Evolutionary conservation across 2,113 vertebrate genomes (phyloP), one percentile per base, ranked within the genome.

Genomic region (Diphyllodes magnificus): DNA sequence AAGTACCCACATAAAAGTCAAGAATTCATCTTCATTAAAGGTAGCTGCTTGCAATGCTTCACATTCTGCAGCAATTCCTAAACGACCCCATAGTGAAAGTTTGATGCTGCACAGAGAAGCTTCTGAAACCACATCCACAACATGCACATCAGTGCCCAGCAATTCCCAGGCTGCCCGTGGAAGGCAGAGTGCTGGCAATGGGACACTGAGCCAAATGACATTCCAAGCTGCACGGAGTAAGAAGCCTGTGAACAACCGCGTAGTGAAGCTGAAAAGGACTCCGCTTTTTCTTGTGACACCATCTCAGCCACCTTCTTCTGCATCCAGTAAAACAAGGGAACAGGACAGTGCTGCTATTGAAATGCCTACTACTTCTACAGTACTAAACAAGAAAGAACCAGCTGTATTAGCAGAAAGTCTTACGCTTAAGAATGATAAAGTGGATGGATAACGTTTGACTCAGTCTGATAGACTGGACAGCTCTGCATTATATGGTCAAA

Each of bases 1-100:
- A 60, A 98, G 96, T 73, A 98, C 98, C 12, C 71, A 59, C 23
- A 98, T 98, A 79, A 97, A 96, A 95, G 96, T 98, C 33, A 98
- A 96, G 92, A 98, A 98, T 65, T 97, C 97, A 21, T 93, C 96
- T 73, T 93, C 95, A 17, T 75, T 98, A 70, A 95, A 93, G 50
- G 60, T 94, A 76, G 72, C 80, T 76, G 68, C 81, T 10, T 57
- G 69, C 47, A 57, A 5, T 8, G 27, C 78, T 51, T 92, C 88
- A 22, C 23, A 3, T 73, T 78, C 93, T 49, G 75, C 61, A 66
- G 85, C 6, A 13, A 35, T 59, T 31, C 70, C 63, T 51, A 86
- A 95, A 53, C 23, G 4, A 63, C 44, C 61, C 50, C 75, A 9
- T 0, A 31, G 31, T 40, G 20, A 73, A 50, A 70, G 61, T 33